Base-by-base conservation (phyloP, 2,888 invertebrate genomes). In the Oeneis ivallda region DNA sequence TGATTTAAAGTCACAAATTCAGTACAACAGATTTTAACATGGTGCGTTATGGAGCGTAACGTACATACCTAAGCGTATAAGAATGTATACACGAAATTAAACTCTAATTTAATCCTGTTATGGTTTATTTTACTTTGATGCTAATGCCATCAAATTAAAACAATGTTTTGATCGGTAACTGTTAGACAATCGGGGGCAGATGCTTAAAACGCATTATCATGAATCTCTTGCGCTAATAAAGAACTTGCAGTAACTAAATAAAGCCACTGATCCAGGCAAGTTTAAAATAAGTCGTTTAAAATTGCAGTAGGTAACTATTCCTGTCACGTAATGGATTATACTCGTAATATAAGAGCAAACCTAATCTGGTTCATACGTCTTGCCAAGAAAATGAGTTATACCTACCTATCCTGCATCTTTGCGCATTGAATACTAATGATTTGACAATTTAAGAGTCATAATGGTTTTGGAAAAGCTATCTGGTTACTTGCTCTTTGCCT, bases 311-410 rank as follows among this genome's bases (percentile, higher is more conserved):
- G 26, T 47, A 11, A 13, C 43, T 47, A 58, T 58, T 58, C 58
- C 32, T 34, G 19, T 34, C 58, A 58, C 47, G 58, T 32, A 58
- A 58, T 2, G 58, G 34, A 58, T 47, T 58, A 58, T 47, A 47
- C 17, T 47, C 7, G 17, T 15, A 58, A 32, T 47, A 45, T 17
- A 47, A 47, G 45, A 32, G 58, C 58, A 47, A 58, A 58, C 45
- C 57, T 58, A 45, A 45, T 58, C 47, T 34, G 15, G 17, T 58
- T 58, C 45, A 32, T 58, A 34, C 47, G 13, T 6, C 17, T 47
- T 17, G 15, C 47, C 47, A 17, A 58, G 45, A 58, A 58, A 58
- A 58, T 47, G 58, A 58, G 58, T 58, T 58, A 58, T 58, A 26
- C 26, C 26, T 58, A 26, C 26, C 26, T 5, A 58, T 34, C 13